These are phyloP conservation scores for Beroe forskalii DNA, from an alignment of 37 sponge, comb jelly and placozoan species.

Conservation along the genomic window DNA sequence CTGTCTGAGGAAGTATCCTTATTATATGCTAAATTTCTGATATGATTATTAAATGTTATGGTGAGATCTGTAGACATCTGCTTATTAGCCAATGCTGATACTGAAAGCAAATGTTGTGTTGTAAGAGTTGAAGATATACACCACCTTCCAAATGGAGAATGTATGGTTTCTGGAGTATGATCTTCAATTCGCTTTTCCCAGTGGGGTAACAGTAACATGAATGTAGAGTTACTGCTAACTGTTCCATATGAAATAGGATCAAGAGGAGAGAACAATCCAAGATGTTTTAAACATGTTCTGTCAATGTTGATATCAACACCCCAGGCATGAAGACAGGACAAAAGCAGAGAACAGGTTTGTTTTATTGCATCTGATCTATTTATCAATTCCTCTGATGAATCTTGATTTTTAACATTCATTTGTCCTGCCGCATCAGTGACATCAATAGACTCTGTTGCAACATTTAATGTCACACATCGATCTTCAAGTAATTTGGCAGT, in stretches of 20 bases:
- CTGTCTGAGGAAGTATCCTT: neutral
- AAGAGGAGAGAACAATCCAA: neutral
- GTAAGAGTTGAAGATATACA: constrained; percentile 47
- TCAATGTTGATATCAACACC: constrained; percentile 52
- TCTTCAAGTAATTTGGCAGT: constrained; percentile 41
- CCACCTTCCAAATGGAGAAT: constrained; percentile 45
- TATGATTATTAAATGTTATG: constrained; percentile 8
- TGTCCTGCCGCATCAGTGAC: neutral
- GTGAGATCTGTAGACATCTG: constrained; percentile 63
- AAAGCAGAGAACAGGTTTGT: constrained; percentile 8
- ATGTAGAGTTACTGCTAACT: constrained; percentile 36
- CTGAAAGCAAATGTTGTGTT: constrained; percentile 37
- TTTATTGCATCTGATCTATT: neutral
- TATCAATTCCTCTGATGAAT: neutral
- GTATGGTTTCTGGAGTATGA: constrained; percentile 7
- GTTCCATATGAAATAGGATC: neutral
- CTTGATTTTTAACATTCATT: neutral
- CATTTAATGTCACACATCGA: neutral
- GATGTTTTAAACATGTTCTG: constrained; percentile 45
- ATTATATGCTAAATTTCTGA: neutral
- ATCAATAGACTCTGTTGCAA: neutral
- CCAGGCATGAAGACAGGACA: constrained; percentile 62
- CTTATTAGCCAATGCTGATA: constrained; percentile 45
- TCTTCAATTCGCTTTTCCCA: constrained; percentile 31
- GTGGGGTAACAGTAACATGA: constrained; percentile 35